Conservation (phyloP, 2,113 vertebrate genomes). For the Vidua macroura region DNA sequence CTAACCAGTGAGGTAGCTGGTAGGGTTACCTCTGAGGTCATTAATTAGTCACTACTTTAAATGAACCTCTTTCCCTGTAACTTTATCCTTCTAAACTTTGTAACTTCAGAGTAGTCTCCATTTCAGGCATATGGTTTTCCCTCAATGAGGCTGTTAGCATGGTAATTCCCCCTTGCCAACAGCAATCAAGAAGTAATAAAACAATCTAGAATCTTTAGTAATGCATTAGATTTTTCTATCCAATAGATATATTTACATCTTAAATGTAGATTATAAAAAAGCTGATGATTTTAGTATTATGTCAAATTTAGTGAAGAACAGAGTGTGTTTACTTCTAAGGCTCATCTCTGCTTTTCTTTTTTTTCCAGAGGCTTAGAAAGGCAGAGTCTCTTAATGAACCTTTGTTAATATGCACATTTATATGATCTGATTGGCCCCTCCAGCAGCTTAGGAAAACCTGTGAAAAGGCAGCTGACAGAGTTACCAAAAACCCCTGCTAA, state of each 20-base stretch:
- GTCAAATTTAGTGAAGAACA: not conserved
- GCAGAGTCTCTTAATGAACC: conserved; percentile 22
- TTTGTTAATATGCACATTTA: conserved; percentile 65
- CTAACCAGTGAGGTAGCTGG: conserved; percentile 22
- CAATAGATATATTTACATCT: conserved; percentile 34
- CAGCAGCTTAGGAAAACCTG: conserved; percentile 26
- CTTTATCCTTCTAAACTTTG: conserved; percentile 40
- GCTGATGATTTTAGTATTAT: not conserved
- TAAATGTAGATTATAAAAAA: conserved; percentile 32
- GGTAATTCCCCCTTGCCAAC: conserved; percentile 1
- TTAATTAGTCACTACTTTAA: conserved; percentile 56
- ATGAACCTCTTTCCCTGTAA: conserved; percentile 37
- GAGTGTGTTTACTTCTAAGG: not conserved
- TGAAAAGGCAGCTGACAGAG: conserved; percentile 28
- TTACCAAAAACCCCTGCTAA: not conserved
- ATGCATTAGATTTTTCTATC: not conserved
- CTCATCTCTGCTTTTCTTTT: not conserved
- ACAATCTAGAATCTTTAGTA: conserved; percentile 42
- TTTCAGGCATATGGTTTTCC: conserved; percentile 20
- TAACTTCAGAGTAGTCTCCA: not conserved
- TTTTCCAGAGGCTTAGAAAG: conserved; percentile 53
- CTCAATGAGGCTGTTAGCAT: not conserved
- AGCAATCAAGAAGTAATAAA: conserved; percentile 11
- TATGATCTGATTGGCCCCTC: conserved; percentile 49
- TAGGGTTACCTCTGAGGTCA: conserved; percentile 54